Evolutionary conservation across 2,113 vertebrate genomes (phyloP).

Genomic region (Brachionichthys hirsutus): DNA sequence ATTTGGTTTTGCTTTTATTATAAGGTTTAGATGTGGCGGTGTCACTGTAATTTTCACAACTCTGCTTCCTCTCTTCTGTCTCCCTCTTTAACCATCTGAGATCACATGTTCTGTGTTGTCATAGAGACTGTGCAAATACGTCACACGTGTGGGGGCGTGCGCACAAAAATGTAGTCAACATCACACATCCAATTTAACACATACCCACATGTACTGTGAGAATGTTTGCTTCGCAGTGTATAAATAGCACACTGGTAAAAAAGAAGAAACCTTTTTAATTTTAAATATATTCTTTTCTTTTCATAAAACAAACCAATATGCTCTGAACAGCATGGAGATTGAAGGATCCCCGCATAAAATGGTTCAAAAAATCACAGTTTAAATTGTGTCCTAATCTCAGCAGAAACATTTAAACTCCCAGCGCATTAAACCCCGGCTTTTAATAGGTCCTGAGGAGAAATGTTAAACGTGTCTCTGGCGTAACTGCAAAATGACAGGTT

Average conservation of each 20-base stretch:
- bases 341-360: constrained; percentile 19
- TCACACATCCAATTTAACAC: constrained; percentile 53
- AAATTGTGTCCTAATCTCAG: constrained; percentile 57
- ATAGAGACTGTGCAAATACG: constrained; percentile 56
- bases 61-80: constrained; percentile 25
- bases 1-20: constrained; percentile 18
- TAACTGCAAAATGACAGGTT: constrained; percentile 73
- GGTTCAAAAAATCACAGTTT: constrained; percentile 25
- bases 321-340: constrained; percentile 15
- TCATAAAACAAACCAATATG: constrained; percentile 37
- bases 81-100: constrained; percentile 36
- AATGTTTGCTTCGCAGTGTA: constrained; percentile 15
- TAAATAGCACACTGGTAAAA: too few species aligned
- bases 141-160: constrained; percentile 34
- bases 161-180: constrained; percentile 30
- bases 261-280: too few species aligned
- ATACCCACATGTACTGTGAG: constrained; percentile 22
- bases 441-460: constrained; percentile 65
- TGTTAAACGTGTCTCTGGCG: constrained; percentile 65
- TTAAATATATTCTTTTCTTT: constrained; percentile 29
- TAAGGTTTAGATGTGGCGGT: constrained; percentile 23
- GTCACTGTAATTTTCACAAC: constrained; percentile 50
- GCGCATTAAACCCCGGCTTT: constrained; percentile 61
- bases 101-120: constrained; percentile 59
- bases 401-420: constrained; percentile 54